phyloP scores from a whole-genome alignment of 2,797 vertebrate genomes.

The Sus cebifrons region DNA sequence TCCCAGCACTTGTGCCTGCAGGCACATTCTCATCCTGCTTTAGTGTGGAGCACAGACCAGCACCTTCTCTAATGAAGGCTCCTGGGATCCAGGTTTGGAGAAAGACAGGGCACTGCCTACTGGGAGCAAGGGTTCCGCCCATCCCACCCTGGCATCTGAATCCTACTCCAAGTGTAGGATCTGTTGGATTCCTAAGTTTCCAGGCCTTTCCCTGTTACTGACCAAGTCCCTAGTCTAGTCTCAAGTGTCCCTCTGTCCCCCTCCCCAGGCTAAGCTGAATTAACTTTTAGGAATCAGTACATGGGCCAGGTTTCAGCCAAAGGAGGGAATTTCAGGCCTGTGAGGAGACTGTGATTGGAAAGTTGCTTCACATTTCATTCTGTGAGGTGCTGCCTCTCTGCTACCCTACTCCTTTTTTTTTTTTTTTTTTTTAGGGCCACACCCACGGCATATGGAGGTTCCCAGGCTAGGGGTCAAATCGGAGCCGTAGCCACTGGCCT shows the following conservation, averaged over 20 bases:
- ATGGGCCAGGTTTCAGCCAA: background rate
- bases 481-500: too few species aligned
- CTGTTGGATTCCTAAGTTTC: background rate
- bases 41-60: background rate
- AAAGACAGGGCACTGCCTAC: background rate
- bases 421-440: too few species aligned
- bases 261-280: background rate
- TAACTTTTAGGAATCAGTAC: background rate
- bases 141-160: background rate
- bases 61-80: background rate
- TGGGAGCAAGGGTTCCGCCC: background rate
- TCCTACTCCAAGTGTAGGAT: background rate
- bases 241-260: background rate
- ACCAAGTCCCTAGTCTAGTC: background rate
- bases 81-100: background rate
- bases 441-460: too few species aligned
- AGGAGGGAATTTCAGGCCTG: background rate
- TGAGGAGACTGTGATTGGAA: background rate
- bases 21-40: background rate
- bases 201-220: background rate
- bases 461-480: too few species aligned
- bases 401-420: background rate
- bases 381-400: background rate
- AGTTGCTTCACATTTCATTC: slow-evolving; percentile 25
- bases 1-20: background rate